Evolutionary conservation across 2,888 invertebrate genomes (phyloP), one percentile per base, ranked within the genome.

Genomic region (Syritta pipiens): DNA sequence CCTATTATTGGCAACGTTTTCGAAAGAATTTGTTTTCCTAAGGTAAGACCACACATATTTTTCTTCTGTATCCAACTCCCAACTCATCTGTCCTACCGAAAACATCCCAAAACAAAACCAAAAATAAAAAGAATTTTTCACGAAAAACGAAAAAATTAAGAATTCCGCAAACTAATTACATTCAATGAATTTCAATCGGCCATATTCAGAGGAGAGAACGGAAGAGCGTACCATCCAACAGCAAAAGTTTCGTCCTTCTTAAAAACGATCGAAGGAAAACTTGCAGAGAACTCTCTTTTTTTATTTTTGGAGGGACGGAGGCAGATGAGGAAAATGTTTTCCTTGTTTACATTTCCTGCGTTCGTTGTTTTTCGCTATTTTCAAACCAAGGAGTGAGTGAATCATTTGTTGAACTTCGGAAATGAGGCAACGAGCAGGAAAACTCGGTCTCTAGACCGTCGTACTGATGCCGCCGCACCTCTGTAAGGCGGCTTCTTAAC

Each of bases 111-210:
- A n/a, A n/a, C n/a, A n/a, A n/a, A n/a, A n/a, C n/a, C n/a, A n/a
- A n/a, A n/a, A n/a, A n/a, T n/a, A n/a, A n/a, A n/a, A n/a, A n/a
- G n/a, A n/a, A n/a, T n/a, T n/a, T n/a, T n/a, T n/a, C n/a, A n/a
- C n/a, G n/a, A n/a, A n/a, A n/a, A n/a, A n/a, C n/a, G n/a, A n/a
- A n/a, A 37, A 22, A 20, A 10, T 24, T 46, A 22, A 46, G 9
- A 17, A 46, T 26, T 17, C 9, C 17, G 1, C 9, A 4, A 24
- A 53, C 22, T 24, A 53, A 53, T 53, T 37, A 9, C 1, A 55
- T 37, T 20, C 32, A 51, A 32, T 51, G 51, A 32, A 51, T 51
- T 32, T 35, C 19, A 35, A 55, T 10, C 9, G 24, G n/a, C 14
- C 22, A n/a, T 24, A 4, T 44, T 9, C 20, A 44, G n/a, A 1